These are phyloP conservation scores for Phenganax subtilis DNA, from an alignment of 92 coral and sea anemone genomes.

Conservation along the genomic window DNA sequence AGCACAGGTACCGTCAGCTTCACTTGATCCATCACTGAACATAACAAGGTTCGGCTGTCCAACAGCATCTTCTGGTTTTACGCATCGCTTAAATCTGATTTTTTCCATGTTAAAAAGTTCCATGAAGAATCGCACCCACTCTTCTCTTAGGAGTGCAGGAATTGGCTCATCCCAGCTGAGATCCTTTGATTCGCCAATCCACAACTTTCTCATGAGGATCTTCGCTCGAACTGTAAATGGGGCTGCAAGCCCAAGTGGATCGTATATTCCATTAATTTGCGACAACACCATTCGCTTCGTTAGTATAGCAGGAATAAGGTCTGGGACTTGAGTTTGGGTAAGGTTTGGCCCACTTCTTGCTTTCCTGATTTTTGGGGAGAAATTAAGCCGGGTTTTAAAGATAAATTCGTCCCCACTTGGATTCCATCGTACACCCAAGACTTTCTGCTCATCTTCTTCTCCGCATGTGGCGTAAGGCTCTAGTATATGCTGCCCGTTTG, in stretches of 20 bases:
- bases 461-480: background rate
- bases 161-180: slow-evolving; percentile 58
- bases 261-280: slow-evolving; percentile 52
- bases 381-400: slow-evolving; percentile 42
- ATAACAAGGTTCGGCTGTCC: slow-evolving; percentile 51
- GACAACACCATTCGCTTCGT: slow-evolving; percentile 58
- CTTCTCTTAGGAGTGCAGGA: slow-evolving; percentile 20
- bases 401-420: slow-evolving; percentile 35
- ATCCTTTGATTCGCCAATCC: slow-evolving; percentile 32
- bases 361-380: slow-evolving; percentile 42
- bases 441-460: slow-evolving; percentile 30
- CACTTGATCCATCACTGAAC: slow-evolving; percentile 56
- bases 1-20: slow-evolving; percentile 54
- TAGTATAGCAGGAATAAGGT: slow-evolving; percentile 18
- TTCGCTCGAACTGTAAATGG: slow-evolving; percentile 55
- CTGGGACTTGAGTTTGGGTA: slow-evolving; percentile 25
- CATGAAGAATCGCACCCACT: slow-evolving; percentile 46
- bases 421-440: slow-evolving; percentile 52
- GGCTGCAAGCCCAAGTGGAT: slow-evolving; percentile 54
- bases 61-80: slow-evolving; percentile 48
- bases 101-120: slow-evolving; percentile 51
- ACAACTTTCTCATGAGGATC: slow-evolving; percentile 53
- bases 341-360: slow-evolving; percentile 30
- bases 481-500: background rate
- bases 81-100: slow-evolving; percentile 48